Conservation (phyloP, 2,797 vertebrate species). For the Spinibarbus caldwelli region DNA sequence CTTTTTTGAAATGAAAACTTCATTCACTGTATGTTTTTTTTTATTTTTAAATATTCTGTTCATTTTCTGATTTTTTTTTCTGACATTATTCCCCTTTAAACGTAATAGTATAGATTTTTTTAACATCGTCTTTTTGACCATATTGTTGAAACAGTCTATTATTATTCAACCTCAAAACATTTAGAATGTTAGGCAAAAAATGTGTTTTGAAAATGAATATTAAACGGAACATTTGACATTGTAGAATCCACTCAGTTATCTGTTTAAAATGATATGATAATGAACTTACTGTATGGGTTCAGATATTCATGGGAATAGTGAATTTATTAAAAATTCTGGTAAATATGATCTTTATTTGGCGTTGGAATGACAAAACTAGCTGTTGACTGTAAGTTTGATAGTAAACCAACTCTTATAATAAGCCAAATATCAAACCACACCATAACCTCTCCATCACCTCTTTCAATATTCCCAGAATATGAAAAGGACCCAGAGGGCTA, state of each 20-base stretch:
- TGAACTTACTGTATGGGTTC: not conserved
- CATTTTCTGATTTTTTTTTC: not conserved
- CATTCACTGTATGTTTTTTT: too few species aligned
- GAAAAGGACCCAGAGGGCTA: not conserved
- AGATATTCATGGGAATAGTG: too few species aligned
- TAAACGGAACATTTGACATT: not conserved
- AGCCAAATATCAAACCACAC: not conserved
- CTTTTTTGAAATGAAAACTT: too few species aligned
- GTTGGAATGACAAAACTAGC: not conserved
- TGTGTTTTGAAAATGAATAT: not conserved
- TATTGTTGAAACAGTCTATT: not conserved
- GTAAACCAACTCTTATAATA: not conserved
- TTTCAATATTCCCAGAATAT: not conserved
- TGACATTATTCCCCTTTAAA: not conserved
- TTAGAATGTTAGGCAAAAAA: too few species aligned
- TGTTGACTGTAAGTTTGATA: not conserved
- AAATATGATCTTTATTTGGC: not conserved
- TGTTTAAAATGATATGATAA: not conserved
- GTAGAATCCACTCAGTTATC: not conserved
- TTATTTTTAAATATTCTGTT: not conserved
- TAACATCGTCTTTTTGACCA: not conserved
- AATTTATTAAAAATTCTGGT: too few species aligned
- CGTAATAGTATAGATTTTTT: not conserved
- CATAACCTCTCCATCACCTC: constrained; percentile 25
- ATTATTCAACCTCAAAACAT: not conserved